Evolutionary conservation across 2,888 invertebrate genomes (phyloP), one percentile per base, ranked within the genome.

Genomic region (Epinotia nisella): DNA sequence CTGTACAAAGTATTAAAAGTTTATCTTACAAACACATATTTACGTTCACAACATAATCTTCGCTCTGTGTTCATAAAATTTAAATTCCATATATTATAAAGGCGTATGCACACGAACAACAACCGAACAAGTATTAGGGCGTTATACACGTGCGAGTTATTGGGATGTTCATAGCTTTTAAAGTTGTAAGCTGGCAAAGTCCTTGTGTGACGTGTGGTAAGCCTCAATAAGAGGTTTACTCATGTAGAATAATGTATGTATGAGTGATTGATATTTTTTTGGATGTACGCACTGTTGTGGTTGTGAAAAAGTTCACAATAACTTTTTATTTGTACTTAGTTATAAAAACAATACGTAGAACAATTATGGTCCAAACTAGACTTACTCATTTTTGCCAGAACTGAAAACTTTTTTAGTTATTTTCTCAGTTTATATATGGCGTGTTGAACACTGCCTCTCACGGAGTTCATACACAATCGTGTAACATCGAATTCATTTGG

Each of bases 111-210:
- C 51, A 56, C 60, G 70, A 76, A 77, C 75, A 77, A 77, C 75
- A 68, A 74, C 72, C 65, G 56, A 76, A 76, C 76, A 75, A 76
- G 78, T 76, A 78, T 75, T 74, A 74, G 71, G 74, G 66, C 66
- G 76, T 70, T 75, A 70, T 67, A 75, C 79, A 79, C 78, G 78
- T 77, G 78, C 72, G 75, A 67, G 71, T 76, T 79, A 77, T 76
- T 79, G 68, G 61, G 75, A 77, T 78, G 76, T 79, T 78, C 64
- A 59, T 64, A 70, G 75, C 69, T 76, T 78, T 77, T 74, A 77
- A 79, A 78, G 70, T 74, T 74, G 74, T 70, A 71, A 73, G 73
- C 74, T 58, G 56, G 45, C 67, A 49, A 66, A 64, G 68, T 74
- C 66, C 55, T 45, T 59, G 35, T 62, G 66, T 70, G 66, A 62